Percentiles rank a stretch among this genome's conserved stretches.
Evolutionary conservation across 2,888 invertebrate genomes (phyloP).

Genomic region (Nemotelus pantherinus): DNA sequence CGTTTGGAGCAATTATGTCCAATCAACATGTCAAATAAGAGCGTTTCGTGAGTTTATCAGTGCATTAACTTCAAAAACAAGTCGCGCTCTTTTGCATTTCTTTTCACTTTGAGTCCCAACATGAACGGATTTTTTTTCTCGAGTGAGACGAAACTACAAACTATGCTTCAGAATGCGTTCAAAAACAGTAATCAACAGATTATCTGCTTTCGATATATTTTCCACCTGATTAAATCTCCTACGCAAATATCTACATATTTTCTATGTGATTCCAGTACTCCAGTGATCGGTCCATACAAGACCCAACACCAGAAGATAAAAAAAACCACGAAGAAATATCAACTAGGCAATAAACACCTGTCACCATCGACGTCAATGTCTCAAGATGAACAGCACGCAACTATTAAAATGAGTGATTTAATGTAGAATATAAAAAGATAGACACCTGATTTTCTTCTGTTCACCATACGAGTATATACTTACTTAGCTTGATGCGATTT

Average conservation of each 20-base stretch:
- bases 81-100: conserved; percentile 9
- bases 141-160: too few species aligned
- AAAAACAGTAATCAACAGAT: conserved; percentile 7
- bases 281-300: background rate
- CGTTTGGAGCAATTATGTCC: conserved; percentile 18
- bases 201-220: conserved; percentile 6
- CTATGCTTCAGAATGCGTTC: too few species aligned
- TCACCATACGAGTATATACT: too few species aligned
- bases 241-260: background rate
- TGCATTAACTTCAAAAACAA: conserved; percentile 26
- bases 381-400: background rate
- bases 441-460: conserved; percentile 33
- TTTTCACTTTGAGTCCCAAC: background rate
- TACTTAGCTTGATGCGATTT: too few species aligned
- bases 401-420: conserved; percentile 25
- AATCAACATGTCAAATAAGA: conserved; percentile 37
- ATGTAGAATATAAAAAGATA: conserved; percentile 13
- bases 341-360: conserved; percentile 41
- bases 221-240: conserved; percentile 40
- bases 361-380: conserved; percentile 15
- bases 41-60: conserved; percentile 27
- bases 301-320: background rate
- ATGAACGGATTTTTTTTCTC: background rate
- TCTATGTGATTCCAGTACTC: conserved; percentile 2
- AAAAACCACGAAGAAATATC: conserved; percentile 2